Evolutionary conservation across 2,113 vertebrate species (phyloP).

Genomic region (Eulemur rufifrons): DNA sequence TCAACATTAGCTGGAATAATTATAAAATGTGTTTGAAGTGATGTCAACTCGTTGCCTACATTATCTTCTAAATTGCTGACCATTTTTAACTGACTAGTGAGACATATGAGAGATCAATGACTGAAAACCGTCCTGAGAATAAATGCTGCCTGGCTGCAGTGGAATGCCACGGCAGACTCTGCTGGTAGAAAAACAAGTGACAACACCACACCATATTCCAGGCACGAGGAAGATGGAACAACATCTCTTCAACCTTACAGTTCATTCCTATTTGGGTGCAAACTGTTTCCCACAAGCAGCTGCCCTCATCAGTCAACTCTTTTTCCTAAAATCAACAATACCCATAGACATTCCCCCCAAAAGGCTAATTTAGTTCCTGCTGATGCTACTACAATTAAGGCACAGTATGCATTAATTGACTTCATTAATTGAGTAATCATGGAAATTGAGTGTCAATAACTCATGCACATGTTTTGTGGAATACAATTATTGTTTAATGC

Average conservation of each 20-base stretch:
- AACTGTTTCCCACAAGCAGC: not conserved
- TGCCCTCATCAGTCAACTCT: not conserved
- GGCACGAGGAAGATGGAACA: not conserved
- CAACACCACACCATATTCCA: not conserved
- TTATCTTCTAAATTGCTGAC: not conserved
- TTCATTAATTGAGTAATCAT: constrained; percentile 45
- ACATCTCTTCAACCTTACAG: not conserved
- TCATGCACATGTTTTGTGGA: not conserved
- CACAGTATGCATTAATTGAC: not conserved
- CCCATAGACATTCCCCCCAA: not conserved
- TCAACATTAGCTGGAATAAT: not conserved
- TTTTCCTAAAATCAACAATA: constrained; percentile 6
- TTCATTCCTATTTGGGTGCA: not conserved
- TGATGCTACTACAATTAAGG: not conserved
- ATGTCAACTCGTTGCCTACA: not conserved
- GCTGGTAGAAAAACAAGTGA: not conserved
- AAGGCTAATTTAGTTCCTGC: constrained; percentile 26
- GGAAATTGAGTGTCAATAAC: not conserved
- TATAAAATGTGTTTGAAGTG: not conserved
- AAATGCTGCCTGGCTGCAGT: not conserved
- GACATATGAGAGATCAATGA: not conserved
- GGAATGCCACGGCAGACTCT: not conserved
- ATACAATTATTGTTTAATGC: not conserved
- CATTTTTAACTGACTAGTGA: not conserved
- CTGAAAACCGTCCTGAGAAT: not conserved